Conservation (phyloP, 2,797 vertebrate species). For the Meriones psammophilus region DNA sequence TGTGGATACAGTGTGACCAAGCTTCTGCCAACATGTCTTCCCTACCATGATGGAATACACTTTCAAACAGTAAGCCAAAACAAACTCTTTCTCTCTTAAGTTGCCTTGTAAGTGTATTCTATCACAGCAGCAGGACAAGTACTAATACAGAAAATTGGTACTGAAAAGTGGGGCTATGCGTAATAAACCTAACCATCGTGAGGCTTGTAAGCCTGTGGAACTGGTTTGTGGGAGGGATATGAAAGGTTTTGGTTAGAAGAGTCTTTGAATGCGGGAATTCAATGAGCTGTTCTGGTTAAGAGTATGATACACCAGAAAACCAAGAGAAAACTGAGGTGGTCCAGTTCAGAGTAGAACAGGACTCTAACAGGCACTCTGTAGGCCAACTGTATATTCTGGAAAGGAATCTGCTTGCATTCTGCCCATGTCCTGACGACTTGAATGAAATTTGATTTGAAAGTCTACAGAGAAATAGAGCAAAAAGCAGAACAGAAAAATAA, state of each 20-base stretch:
- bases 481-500: not conserved
- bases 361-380: not conserved
- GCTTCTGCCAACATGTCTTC: not conserved
- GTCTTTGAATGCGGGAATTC: not conserved
- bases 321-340: not conserved
- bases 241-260: not conserved
- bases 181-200: not conserved
- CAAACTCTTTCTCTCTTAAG: not conserved
- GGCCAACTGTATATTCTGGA: not conserved
- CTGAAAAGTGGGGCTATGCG: not conserved
- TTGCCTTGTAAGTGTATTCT: not conserved
- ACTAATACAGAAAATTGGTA: not conserved
- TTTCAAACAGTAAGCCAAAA: not conserved
- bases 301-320: not conserved
- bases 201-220: not conserved
- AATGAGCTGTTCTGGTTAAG: not conserved
- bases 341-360: not conserved
- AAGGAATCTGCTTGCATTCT: not conserved
- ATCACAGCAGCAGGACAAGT: not conserved
- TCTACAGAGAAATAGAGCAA: not conserved
- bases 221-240: not conserved
- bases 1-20: not conserved
- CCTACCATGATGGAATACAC: too few relatives aligned
- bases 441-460: not conserved
- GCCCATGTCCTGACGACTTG: not conserved